These are phyloP conservation scores for Frankliniella fusca DNA, from an alignment of 2,888 invertebrate genomes.

Conservation along the genomic window DNA sequence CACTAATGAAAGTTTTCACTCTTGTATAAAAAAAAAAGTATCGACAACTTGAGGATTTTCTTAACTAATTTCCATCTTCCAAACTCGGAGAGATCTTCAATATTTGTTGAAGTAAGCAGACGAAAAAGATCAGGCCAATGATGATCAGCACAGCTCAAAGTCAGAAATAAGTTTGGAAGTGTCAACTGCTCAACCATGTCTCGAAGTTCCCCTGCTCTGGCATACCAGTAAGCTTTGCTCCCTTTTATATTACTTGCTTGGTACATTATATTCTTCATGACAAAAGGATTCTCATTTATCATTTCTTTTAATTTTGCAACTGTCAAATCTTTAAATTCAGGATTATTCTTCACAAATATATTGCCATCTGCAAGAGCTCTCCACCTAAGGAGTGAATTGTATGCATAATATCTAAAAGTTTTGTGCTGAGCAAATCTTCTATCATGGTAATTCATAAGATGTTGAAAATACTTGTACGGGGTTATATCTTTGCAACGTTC, in stretches of 20 bases:
- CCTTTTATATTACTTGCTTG: constrained; percentile 33
- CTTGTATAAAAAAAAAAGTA: background rate
- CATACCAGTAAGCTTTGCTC: constrained; percentile 34
- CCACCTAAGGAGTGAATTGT: background rate
- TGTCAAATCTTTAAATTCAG: background rate
- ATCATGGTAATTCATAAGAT: constrained; percentile 28
- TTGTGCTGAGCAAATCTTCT: constrained; percentile 28
- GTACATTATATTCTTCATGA: constrained; percentile 33
- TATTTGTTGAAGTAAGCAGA: constrained; percentile 1
- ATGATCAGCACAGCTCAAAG: constrained; percentile 36
- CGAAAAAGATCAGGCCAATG: constrained; percentile 35
- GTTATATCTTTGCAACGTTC: background rate
- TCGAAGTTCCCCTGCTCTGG: constrained; percentile 31
- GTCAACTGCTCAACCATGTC: constrained; percentile 37
- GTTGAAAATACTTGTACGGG: constrained; percentile 23
- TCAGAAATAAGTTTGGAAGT: constrained; percentile 35
- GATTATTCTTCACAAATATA: background rate
- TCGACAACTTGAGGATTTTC: background rate
- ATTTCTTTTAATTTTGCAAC: constrained; percentile 27
- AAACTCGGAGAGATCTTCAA: background rate
- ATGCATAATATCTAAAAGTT: constrained; percentile 30
- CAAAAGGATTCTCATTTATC: constrained; percentile 29
- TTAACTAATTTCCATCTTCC: background rate
- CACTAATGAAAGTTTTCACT: background rate
- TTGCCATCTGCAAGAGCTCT: background rate